phyloP scores from a whole-genome alignment of 2,888 invertebrate genomes.

The Leucophora obtusa region DNA sequence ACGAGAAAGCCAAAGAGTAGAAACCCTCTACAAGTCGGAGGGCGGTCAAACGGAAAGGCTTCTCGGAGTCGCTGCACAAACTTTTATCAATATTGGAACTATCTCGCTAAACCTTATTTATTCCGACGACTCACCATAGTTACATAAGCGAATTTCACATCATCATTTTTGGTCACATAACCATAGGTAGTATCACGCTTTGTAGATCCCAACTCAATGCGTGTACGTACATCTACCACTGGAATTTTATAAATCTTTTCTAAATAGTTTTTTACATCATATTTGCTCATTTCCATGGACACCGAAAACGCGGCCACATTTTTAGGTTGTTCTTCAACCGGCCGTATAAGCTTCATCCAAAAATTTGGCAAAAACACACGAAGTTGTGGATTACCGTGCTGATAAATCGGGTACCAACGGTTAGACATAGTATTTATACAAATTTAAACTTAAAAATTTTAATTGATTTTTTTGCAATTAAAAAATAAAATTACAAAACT shows the following conservation, averaged over 20 bases:
- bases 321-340: constrained; percentile 83
- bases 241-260: constrained; percentile 96
- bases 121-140: constrained; percentile 82
- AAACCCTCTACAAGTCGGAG: no score
- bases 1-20: no score
- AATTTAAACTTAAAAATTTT: not conserved
- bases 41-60: no score
- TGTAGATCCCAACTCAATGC: constrained; percentile 85
- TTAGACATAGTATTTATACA: constrained; percentile 74
- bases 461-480: no score
- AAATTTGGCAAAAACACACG: constrained; percentile 96
- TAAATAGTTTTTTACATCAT: constrained; percentile 94
- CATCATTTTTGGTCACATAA: constrained; percentile 89
- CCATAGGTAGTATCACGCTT: constrained; percentile 81
- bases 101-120: not conserved
- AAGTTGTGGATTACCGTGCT: constrained; percentile 95
- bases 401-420: constrained; percentile 91
- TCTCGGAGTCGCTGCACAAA: no score
- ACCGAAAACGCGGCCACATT: constrained; percentile 93
- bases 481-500: no score
- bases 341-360: constrained; percentile 95
- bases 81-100: no score
- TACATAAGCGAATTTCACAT: constrained; percentile 88
- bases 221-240: constrained; percentile 87
- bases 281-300: constrained; percentile 95